These are phyloP conservation scores for Fulica atra DNA, from an alignment of 2,113 vertebrate genomes.

Conservation along the genomic window DNA sequence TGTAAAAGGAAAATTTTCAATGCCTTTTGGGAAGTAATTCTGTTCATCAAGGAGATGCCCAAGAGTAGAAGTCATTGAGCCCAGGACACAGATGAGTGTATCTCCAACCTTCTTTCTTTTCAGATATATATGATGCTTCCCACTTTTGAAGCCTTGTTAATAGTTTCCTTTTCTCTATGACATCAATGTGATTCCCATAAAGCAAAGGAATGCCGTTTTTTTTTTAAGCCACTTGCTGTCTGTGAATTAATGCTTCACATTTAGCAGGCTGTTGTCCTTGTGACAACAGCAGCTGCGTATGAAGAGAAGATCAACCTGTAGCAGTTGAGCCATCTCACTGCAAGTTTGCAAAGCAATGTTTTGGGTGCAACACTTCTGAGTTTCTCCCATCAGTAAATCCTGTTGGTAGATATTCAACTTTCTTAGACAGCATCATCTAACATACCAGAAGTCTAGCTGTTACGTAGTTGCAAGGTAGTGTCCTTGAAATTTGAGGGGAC, in stretches of 20 bases:
- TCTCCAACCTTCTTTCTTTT: background rate
- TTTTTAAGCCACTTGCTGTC: background rate
- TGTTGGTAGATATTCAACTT: background rate
- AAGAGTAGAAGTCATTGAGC: background rate
- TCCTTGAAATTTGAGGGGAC: background rate
- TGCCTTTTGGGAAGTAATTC: background rate
- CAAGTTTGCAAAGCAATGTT: background rate
- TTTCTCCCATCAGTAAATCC: background rate
- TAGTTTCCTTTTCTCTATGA: background rate
- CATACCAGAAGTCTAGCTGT: background rate
- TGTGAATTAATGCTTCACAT: background rate
- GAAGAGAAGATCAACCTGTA: background rate
- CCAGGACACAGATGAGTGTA: background rate
- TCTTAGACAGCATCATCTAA: background rate
- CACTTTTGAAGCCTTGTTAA: background rate
- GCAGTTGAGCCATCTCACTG: background rate
- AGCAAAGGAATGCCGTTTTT: background rate
- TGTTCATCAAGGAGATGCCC: background rate
- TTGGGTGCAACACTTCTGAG: background rate
- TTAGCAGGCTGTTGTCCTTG: background rate
- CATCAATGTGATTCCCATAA: background rate
- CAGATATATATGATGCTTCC: background rate
- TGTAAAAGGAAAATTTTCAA: background rate
- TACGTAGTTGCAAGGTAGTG: background rate
- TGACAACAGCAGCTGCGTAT: background rate